Base-by-base conservation (phyloP, 2,888 invertebrate species). In the Leptinotarsa haldemani region DNA sequence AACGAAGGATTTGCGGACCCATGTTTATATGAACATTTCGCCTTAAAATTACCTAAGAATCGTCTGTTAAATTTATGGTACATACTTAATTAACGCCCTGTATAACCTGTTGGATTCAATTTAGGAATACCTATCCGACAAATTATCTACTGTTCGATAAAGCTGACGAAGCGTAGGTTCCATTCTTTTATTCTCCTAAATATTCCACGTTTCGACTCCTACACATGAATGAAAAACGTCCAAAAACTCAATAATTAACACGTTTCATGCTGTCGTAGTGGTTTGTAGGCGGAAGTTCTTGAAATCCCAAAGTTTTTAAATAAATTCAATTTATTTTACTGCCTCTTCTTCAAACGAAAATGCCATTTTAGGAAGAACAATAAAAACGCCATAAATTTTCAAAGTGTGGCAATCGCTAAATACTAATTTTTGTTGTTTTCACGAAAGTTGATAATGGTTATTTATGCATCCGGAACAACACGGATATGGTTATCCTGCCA, bases 191-290 rank as follows among this genome's bases (percentile, higher is more conserved):
- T 56, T 56, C 22, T 56, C 13, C 20, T 15, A 56, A 22, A 56
- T 56, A 56, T 56, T 18, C 20, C 56, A 56, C 15, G 56, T 56
- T 56, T 56, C 13, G 20, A 56, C 56, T 56, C 56, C 56, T 56
- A 56, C 56, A 56, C 15, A 22, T 22, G 56, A 56, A 56, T 56
- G 56, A 13, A 15, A 56, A 56, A 56, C 56, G 56, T 56, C 56
- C 56, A 56, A 56, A 56, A 20, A 3, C 22, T 56, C 9, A 22
- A 56, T 56, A 56, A 56, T 56, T 56, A 25, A 56, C 22, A 56
- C 25, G 20, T 56, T 16, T 56, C 22, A 56, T 9, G 22, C 0
- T 56, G 15, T 56, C 56, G 15, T 25, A 56, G 56, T 56, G 20
- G 20, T 20, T 20, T 15, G 56, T 56, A 22, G 56, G 56, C 56